Conservation (phyloP, 2,888 invertebrate species). For the Sphecodes monilicornis region DNA sequence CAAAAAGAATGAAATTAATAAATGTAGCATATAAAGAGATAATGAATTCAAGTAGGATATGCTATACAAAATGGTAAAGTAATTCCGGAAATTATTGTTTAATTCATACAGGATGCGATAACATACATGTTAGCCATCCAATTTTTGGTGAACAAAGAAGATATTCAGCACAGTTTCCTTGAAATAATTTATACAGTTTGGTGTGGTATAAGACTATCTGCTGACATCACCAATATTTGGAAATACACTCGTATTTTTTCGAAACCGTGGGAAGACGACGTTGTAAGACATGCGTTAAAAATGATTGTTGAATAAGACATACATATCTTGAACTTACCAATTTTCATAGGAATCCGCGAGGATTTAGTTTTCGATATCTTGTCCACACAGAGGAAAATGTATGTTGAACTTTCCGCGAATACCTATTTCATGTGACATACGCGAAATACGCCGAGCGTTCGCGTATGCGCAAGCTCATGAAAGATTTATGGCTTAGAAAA, state of each 20-base stretch:
- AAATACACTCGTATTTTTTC: background rate
- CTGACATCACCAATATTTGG: background rate
- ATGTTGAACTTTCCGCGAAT: conserved; percentile 42
- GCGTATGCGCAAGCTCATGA: conserved; percentile 58
- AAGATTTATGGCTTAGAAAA: conserved; percentile 67
- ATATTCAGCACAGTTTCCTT: no score
- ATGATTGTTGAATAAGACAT: conserved; percentile 53
- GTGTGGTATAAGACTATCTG: background rate
- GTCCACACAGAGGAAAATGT: conserved; percentile 31
- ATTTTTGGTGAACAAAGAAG: no score
- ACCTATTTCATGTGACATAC: conserved; percentile 25
- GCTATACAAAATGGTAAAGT: no score
- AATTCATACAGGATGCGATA: no score
- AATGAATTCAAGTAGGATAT: no score
- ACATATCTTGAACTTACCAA: conserved; percentile 45
- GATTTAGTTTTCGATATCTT: conserved; percentile 36
- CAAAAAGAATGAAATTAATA: no score
- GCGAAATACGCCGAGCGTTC: conserved; percentile 35
- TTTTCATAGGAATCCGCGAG: conserved; percentile 52
- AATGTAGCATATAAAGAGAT: no score
- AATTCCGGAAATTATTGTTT: no score
- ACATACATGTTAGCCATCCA: no score
- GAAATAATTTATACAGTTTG: no score
- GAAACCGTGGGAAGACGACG: background rate
- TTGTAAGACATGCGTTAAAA: background rate